A percentile compares a stretch with the other conserved stretches of the same genome.
Conservation (phyloP, 2,113 vertebrate species). For the human (Homo sapiens) region DNA sequence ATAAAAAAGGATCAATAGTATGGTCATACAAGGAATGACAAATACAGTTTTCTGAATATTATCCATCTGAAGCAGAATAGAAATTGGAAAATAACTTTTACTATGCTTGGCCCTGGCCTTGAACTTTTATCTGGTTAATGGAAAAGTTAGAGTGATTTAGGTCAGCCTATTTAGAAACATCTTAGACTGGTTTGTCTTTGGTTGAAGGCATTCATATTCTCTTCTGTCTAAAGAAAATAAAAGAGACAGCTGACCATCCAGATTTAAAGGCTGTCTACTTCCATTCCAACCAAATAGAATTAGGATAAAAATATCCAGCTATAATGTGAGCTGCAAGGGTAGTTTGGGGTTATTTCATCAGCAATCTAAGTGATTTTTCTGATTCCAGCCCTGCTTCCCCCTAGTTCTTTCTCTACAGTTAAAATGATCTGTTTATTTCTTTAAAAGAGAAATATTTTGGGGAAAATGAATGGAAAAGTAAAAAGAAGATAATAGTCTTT, state of each 20-base stretch:
- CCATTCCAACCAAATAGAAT: slow-evolving; percentile 46
- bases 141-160: slow-evolving; percentile 31
- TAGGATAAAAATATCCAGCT: slow-evolving; percentile 47
- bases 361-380: slow-evolving; percentile 36
- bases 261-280: slow-evolving; percentile 50
- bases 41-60: neutral
- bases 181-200: neutral
- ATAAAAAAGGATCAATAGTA: neutral
- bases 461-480: neutral
- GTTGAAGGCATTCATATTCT: slow-evolving; percentile 30
- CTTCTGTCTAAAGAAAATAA: slow-evolving; percentile 5
- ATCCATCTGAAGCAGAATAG: neutral
- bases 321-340: neutral
- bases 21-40: neutral
- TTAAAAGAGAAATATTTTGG: slow-evolving; percentile 37
- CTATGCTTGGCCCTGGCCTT: neutral
- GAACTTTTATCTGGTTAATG: slow-evolving; percentile 45
- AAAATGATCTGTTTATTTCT: slow-evolving; percentile 4
- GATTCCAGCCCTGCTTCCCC: slow-evolving; percentile 6
- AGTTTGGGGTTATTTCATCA: neutral
- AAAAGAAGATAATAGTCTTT: slow-evolving; percentile 1
- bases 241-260: neutral
- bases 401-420: neutral
- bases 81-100: slow-evolving; percentile 24
- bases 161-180: neutral